These are phyloP conservation scores for Liasis olivaceus DNA, from an alignment of 2,797 vertebrate species.

Conservation along the genomic window DNA sequence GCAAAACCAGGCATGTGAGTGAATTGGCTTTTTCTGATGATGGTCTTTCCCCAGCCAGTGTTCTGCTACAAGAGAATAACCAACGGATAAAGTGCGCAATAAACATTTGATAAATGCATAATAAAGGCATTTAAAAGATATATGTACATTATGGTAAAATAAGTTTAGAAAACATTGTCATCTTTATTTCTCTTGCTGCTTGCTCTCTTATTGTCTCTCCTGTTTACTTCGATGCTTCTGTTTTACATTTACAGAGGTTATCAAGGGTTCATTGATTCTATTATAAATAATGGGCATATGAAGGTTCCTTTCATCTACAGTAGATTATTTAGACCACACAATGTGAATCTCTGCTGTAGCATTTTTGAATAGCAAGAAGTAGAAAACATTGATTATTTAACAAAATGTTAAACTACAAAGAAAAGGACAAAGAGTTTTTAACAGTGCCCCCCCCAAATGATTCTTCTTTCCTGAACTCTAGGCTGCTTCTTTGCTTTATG, in stretches of 20 bases:
- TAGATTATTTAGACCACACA: background rate
- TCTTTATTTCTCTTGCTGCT: background rate
- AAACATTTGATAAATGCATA: background rate
- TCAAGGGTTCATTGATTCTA: background rate
- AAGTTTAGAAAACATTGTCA: constrained; percentile 4
- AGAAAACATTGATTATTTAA: rapidly evolving
- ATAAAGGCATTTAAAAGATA: background rate
- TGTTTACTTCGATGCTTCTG: background rate
- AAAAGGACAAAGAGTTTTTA: background rate
- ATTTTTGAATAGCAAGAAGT: background rate
- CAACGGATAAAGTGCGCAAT: background rate
- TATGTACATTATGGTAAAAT: background rate
- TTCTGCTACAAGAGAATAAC: background rate
- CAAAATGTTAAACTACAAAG: background rate
- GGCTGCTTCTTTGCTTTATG: constrained; percentile 98
- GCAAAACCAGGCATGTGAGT: constrained; percentile 98
- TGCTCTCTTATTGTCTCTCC: background rate
- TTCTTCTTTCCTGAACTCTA: constrained; percentile 55
- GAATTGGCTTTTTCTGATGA: background rate
- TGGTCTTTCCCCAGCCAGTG: background rate
- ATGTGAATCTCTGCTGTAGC: too few relatives aligned
- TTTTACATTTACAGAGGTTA: background rate
- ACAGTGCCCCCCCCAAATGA: background rate
- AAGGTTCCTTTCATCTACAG: background rate
- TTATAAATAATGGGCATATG: background rate